These are phyloP conservation scores for Gymnoscelis rufifasciata DNA, from an alignment of 2,888 invertebrate species.

Conservation along the genomic window DNA sequence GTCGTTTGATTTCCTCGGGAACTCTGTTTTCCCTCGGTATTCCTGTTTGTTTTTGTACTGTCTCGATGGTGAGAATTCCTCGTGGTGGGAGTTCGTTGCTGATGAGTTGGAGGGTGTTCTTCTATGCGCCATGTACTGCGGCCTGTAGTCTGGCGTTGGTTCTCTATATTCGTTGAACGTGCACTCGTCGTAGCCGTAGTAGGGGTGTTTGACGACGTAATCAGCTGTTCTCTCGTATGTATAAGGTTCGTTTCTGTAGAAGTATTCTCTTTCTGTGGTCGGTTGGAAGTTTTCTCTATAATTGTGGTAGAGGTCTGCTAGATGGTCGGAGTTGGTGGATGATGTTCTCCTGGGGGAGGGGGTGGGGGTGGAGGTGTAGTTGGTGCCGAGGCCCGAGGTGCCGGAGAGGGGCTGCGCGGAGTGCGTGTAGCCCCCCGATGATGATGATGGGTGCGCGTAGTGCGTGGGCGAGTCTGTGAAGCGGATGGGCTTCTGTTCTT, in stretches of 20 bases:
- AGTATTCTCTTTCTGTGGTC: constrained; percentile 56
- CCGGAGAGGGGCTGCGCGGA: constrained; percentile 73
- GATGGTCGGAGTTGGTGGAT: constrained; percentile 77
- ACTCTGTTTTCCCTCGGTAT: constrained; percentile 58
- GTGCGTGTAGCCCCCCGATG: constrained; percentile 71
- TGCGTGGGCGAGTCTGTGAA: constrained; percentile 88
- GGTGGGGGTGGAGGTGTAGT: constrained; percentile 77
- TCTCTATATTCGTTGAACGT: constrained; percentile 55
- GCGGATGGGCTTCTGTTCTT: constrained; percentile 82
- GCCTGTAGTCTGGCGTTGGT: constrained; percentile 57
- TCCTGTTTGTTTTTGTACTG: constrained; percentile 55
- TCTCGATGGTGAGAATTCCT: constrained; percentile 65
- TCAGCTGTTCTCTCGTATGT: constrained; percentile 66
- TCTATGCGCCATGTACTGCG: constrained; percentile 80
- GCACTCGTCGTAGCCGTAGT: constrained; percentile 64
- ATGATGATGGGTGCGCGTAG: constrained; percentile 76
- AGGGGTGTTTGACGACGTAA: constrained; percentile 66
- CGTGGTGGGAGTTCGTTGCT: constrained; percentile 74
- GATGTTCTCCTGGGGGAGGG: constrained; percentile 86
- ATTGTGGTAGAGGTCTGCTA: constrained; percentile 81
- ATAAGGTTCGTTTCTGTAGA: constrained; percentile 57
- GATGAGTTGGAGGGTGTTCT: constrained; percentile 89
- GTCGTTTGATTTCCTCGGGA: constrained; percentile 57
- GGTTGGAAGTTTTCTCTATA: constrained; percentile 72
- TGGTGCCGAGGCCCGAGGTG: constrained; percentile 75